Base-by-base conservation (phyloP, 2,113 vertebrate genomes). In the Halichoeres trimaculatus region DNA sequence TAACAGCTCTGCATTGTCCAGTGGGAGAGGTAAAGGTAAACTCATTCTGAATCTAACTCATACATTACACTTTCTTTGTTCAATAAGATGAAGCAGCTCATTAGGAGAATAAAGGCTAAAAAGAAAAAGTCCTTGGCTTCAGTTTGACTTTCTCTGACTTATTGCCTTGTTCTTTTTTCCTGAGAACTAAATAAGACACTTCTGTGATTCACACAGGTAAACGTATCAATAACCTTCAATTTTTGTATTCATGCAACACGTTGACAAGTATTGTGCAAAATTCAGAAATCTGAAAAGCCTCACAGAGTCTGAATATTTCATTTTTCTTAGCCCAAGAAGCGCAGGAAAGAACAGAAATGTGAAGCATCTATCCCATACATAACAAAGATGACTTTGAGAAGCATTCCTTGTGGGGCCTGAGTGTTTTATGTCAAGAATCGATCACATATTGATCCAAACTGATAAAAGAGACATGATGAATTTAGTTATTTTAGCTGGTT, bases 11-110 rank as follows among this genome's bases (percentile, higher is more conserved):
- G 20, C 43, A 54, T 64, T 76, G n/a, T n/a, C n/a, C n/a, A n/a
- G n/a, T n/a, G n/a, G n/a, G n/a, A n/a, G n/a, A n/a, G n/a, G n/a
- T n/a, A n/a, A n/a, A 82, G 67, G 51, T 48, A 17, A 60, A 80
- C 74, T 83, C 24, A 72, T 77, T 81, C 72, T 64, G 41, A 77
- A 81, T 72, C 78, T 52, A 62, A 86, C 68, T 74, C 70, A 82
- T 55, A 81, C 20, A 72, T 65, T 50, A 58, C 22, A 57, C 23
- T 10, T 36, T 85, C 85, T 83, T 74, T 74, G 69, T 84, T 76
- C 57, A 74, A 76, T 69, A 74, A 84, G 81, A 81, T 76, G 59
- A 70, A 83, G 70, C 45, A 64, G 78, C 83, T 85, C 83, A 88
- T 87, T 81, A 85, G 66, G 58, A 61, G 50, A 57, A 64, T 68